phyloP scores from a whole-genome alignment of 2,888 invertebrate species.

The Scelioninae gen. 2 region DNA sequence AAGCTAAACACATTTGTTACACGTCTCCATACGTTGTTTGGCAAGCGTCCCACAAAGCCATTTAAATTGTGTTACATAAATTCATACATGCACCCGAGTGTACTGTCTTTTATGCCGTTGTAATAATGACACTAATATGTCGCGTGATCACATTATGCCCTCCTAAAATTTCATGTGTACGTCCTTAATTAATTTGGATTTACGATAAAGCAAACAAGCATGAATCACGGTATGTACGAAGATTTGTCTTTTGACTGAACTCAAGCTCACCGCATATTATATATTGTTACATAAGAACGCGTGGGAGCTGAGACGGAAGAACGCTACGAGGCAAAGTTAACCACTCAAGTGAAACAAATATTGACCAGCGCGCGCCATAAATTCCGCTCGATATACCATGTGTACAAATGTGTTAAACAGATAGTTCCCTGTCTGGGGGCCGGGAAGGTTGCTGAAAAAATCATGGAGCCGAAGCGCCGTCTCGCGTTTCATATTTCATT shows the following conservation, averaged over 20 bases:
- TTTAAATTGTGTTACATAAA: no score
- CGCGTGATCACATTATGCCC: constrained; percentile 4
- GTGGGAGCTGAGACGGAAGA: constrained; percentile 45
- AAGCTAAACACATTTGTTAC: no score
- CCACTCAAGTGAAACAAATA: constrained; percentile 70
- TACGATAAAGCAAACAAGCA: constrained; percentile 24
- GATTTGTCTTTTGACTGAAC: constrained; percentile 51
- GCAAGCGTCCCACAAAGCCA: no score
- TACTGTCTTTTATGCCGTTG: no score
- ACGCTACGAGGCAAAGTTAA: constrained; percentile 51
- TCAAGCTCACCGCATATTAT: constrained; percentile 33
- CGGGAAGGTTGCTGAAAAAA: constrained; percentile 29
- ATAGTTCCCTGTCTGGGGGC: constrained; percentile 64
- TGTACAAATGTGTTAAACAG: constrained; percentile 70
- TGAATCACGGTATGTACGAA: constrained; percentile 29
- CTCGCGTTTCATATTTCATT: constrained; percentile 18
- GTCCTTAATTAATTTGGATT: constrained; percentile 34
- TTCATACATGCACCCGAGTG: no score
- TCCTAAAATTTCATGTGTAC: constrained; percentile 7
- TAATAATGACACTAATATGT: neutral
- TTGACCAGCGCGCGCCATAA: constrained; percentile 67
- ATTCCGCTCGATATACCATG: constrained; percentile 66
- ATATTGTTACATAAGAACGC: constrained; percentile 32
- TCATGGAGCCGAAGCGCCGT: constrained; percentile 14
- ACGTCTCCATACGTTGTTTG: no score